phyloP scores from a whole-genome alignment of 30 jellyfish, hydroid and myxozoan species.

The Pseudorhiza aurosa region DNA sequence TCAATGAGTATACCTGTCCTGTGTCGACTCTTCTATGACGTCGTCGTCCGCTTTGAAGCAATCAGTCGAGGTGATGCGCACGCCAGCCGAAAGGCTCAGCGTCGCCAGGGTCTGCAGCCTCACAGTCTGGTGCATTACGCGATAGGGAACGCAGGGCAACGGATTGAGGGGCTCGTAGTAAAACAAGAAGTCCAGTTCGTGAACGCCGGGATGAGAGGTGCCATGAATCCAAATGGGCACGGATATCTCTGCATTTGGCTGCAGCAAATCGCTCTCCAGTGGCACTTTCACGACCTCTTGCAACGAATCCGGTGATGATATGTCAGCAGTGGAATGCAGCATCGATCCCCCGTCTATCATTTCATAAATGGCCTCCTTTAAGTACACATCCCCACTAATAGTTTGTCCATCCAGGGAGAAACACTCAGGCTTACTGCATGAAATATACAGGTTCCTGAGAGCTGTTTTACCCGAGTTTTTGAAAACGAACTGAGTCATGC shows the following conservation, averaged over 20 bases:
- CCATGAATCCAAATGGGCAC: constrained; percentile 82
- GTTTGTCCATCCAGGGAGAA: constrained; percentile 59
- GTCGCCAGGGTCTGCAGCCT: constrained; percentile 90
- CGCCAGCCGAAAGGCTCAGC: constrained; percentile 50
- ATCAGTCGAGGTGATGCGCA: constrained; percentile 31
- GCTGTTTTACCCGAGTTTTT: constrained; percentile 70
- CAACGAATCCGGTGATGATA: neutral
- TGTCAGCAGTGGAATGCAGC: constrained; percentile 47
- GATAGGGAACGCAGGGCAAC: constrained; percentile 60
- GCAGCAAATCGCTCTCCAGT: constrained; percentile 39
- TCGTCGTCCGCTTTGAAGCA: constrained; percentile 5
- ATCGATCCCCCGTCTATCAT: constrained; percentile 23
- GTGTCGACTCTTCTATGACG: no score
- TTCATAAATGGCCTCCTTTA: constrained; percentile 51
- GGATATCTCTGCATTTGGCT: constrained; percentile 75
- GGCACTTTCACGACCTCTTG: constrained; percentile 65
- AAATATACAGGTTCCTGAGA: constrained; percentile 65
- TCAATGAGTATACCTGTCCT: no score
- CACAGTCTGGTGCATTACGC: constrained; percentile 82
- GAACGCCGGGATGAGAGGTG: constrained; percentile 81
- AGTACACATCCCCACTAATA: constrained; percentile 11
- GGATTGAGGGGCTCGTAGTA: constrained; percentile 82
- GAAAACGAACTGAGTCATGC: constrained; percentile 64
- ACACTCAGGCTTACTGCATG: constrained; percentile 74
- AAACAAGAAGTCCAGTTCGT: constrained; percentile 82